Evolutionary conservation across 2,113 vertebrate genomes (phyloP).

Genomic region (Taxidea taxus): DNA sequence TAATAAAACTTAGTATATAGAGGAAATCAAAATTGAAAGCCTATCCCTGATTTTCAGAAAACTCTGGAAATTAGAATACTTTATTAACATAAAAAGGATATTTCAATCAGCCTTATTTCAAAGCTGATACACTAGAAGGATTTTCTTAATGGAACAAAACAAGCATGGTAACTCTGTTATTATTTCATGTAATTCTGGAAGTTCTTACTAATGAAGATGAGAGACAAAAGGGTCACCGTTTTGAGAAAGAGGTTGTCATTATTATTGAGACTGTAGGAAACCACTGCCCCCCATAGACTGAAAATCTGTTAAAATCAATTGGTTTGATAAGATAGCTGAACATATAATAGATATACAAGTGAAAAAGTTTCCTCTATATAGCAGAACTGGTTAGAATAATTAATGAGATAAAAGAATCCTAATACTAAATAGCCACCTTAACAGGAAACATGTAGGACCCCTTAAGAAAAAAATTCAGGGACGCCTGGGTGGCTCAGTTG

Average conservation of each 20-base stretch:
- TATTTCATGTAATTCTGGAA: not conserved
- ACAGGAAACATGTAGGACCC: not conserved
- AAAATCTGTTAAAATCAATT: not conserved
- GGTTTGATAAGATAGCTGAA: not conserved
- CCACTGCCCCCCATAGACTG: not conserved
- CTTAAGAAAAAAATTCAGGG: not conserved
- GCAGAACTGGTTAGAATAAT: slow-evolving; percentile 2
- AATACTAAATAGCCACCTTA: not conserved
- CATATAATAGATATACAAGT: not conserved
- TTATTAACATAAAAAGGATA: not conserved
- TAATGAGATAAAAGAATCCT: not conserved
- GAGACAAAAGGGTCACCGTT: not conserved
- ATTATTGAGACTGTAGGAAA: not conserved
- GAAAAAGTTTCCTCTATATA: not conserved
- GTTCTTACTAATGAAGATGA: not conserved
- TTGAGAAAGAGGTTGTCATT: slow-evolving; percentile 24
- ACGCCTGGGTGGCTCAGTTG: not conserved
- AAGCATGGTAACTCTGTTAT: not conserved
- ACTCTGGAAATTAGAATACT: not conserved
- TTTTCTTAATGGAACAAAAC: slow-evolving; percentile 10
- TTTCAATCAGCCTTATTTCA: not conserved
- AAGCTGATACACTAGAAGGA: not conserved
- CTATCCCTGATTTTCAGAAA: not conserved
- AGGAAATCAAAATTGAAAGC: slow-evolving; percentile 20
- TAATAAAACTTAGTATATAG: not conserved